These are phyloP conservation scores for Tetragonisca angustula DNA, from an alignment of 2,888 invertebrate genomes.

Conservation along the genomic window DNA sequence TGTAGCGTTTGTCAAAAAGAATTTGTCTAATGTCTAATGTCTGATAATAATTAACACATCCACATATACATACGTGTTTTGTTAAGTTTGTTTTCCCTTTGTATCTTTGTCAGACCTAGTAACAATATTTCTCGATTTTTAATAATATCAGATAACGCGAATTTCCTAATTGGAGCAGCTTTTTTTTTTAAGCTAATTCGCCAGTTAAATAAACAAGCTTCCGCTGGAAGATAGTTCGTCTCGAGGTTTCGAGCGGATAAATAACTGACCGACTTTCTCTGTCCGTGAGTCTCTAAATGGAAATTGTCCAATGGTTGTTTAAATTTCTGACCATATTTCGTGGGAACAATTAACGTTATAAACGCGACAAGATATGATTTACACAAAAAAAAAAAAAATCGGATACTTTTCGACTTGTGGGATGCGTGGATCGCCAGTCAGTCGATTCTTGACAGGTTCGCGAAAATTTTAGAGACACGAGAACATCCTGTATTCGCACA, in stretches of 20 bases:
- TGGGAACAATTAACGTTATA: slow-evolving; percentile 10
- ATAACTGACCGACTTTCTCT: slow-evolving; percentile 13
- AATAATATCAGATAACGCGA: not conserved
- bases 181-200: slow-evolving; percentile 25
- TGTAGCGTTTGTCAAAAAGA: no score
- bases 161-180: slow-evolving; percentile 27
- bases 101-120: no score
- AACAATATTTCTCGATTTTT: not conserved
- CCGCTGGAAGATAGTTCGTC: slow-evolving; percentile 21
- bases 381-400: not conserved
- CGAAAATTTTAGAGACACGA: no score
- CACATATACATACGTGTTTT: no score
- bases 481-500: no score
- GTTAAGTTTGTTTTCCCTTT: no score
- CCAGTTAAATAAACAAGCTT: slow-evolving; percentile 13
- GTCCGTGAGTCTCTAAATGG: slow-evolving; percentile 21
- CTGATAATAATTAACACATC: no score
- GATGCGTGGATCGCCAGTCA: no score
- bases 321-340: slow-evolving; percentile 25
- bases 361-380: not conserved
- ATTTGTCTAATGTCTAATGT: no score
- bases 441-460: no score
- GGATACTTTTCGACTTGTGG: no score
- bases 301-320: slow-evolving; percentile 40
- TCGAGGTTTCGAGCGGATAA: slow-evolving; percentile 33